Evolutionary conservation across 2,113 vertebrate species (phyloP).

Genomic region (Tapirus terrestris): DNA sequence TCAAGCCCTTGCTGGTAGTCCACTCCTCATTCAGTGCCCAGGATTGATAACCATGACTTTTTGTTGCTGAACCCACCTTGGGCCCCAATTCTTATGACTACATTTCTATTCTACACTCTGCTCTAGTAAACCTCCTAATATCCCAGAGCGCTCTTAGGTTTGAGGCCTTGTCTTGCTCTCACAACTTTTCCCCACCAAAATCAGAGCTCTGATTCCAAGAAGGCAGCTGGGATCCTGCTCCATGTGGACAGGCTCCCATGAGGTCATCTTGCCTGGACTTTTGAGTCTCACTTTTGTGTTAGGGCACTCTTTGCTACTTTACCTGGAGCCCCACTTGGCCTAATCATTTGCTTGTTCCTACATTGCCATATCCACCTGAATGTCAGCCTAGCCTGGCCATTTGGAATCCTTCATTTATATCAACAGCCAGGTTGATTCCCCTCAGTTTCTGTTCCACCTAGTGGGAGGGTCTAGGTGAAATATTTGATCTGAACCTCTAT

Average conservation of each 20-base stretch:
- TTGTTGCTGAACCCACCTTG: neutral
- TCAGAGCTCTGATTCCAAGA: neutral
- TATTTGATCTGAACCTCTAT: neutral
- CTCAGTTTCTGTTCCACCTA: neutral
- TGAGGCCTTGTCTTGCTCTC: neutral
- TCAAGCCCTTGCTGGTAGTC: neutral
- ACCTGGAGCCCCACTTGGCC: neutral
- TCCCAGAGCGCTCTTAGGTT: neutral
- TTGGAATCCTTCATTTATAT: neutral
- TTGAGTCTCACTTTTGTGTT: neutral
- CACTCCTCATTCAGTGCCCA: neutral
- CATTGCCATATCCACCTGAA: neutral
- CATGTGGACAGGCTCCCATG: neutral
- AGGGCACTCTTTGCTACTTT: neutral
- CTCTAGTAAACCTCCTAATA: neutral
- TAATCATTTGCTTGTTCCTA: neutral
- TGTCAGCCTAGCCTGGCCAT: neutral
- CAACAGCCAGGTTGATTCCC: neutral
- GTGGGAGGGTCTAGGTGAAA: neutral
- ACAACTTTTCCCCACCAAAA: neutral
- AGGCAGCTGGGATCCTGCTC: neutral
- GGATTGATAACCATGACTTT: neutral
- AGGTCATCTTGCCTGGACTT: neutral
- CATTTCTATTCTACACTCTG: neutral
- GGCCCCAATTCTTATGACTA: neutral